Evolutionary conservation across 2,797 vertebrate species (phyloP), one percentile per base, ranked within the genome.

Genomic region (Acrocephalus scirpaceus): DNA sequence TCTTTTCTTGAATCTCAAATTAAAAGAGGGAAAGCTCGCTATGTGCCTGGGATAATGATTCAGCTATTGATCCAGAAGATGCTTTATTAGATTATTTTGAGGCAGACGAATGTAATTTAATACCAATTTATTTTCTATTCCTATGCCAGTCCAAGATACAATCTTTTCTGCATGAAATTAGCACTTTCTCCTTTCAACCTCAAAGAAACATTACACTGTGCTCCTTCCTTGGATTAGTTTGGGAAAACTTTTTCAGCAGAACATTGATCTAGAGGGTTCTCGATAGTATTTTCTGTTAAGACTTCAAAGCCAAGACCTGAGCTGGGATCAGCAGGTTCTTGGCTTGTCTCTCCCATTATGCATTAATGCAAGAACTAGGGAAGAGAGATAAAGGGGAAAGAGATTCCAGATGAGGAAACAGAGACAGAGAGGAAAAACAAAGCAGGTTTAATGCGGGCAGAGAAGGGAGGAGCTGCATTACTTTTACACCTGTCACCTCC

Each of bases 51-150:
- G 84, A 60, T 93, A 96, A 95, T 47, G 75, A 92, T 87, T 71
- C 91, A 18, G 78, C 57, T 92, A 96, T 96, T 89, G 95, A 96
- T 94, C 92, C 91, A 94, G 69, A 64, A 93, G 89, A 77, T 93
- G 85, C 72, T 94, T 95, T 95, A 96, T 93, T 96, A 93, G 84
- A 94, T 95, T 95, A 96, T 92, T 92, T 91, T 83, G 89, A 93
- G 62, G 76, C 72, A 86, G 54, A 62, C 2, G 5, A 94, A 93
- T 56, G 78, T 83, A 95, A 96, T 95, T 95, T 95, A 93, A 94
- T 88, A 95, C 54, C 75, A 92, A 96, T 94, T 96, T 94, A 95
- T 92, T 93, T 94, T 82, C 81, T 80, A 66, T 61, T 67, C 65
- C 58, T 87, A 58, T 80, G 87, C 78, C 58, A 71, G 81, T 21